Conservation (phyloP, 2,797 vertebrate genomes). For the Coilia nasus region DNA sequence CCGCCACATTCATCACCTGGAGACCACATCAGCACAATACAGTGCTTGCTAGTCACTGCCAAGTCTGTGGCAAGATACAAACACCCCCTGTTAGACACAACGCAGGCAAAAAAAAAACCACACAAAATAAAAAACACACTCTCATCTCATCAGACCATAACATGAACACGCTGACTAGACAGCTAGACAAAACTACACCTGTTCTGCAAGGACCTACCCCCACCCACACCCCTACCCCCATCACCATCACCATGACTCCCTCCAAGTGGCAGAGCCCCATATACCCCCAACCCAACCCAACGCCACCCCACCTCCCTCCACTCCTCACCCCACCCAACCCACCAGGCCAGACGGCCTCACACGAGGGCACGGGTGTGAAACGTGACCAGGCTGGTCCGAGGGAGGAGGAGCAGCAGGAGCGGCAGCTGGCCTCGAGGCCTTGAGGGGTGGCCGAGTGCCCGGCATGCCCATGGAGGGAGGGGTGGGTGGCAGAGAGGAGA, state of each 20-base stretch:
- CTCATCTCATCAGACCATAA: not conserved
- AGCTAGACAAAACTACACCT: constrained; percentile 16
- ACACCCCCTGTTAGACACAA: not conserved
- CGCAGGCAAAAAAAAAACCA: not conserved
- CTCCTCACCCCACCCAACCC: not conserved
- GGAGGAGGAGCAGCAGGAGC: constrained; percentile 41
- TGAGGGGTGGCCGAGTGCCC: constrained; percentile 33
- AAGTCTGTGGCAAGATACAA: not conserved
- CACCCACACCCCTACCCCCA: not conserved
- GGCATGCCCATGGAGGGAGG: constrained; percentile 34
- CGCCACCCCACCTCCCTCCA: too few species aligned
- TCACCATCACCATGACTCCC: not conserved
- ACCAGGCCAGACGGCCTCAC: not conserved
- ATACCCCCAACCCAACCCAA: too few species aligned
- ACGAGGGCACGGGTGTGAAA: constrained; percentile 32
- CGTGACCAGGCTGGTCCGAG: constrained; percentile 53
- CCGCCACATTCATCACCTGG: not conserved
- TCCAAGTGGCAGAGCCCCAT: too few species aligned
- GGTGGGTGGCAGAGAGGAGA: constrained; percentile 47
- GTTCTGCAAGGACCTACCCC: not conserved
- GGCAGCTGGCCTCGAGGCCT: constrained; percentile 14
- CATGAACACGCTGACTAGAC: constrained; percentile 11
- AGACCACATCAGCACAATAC: not conserved
- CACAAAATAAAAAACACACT: too few species aligned
- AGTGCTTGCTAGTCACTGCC: not conserved